A percentile compares a stretch with the other conserved stretches of the same genome.
These are phyloP conservation scores for Epicauta chinensis DNA, from an alignment of 1,140 invertebrate species.

Conservation along the genomic window DNA sequence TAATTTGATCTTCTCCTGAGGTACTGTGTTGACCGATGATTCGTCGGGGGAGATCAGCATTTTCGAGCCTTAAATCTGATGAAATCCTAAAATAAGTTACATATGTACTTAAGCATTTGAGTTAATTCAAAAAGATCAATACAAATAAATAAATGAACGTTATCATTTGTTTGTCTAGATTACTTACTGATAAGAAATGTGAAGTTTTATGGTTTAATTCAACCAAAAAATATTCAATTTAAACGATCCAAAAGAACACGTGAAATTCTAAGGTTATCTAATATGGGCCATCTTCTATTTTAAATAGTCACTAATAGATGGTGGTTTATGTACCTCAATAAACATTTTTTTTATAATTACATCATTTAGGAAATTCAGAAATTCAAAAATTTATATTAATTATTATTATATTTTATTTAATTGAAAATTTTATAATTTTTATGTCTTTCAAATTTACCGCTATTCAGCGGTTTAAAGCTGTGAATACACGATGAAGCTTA, in stretches of 20 bases:
- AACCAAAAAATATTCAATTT: not conserved
- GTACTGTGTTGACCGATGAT: slow-evolving; percentile 12
- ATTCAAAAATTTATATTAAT: too few relatives aligned
- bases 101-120: not conserved
- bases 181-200: not conserved
- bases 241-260: not conserved
- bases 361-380: too few relatives aligned
- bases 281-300: too few relatives aligned
- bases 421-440: too few relatives aligned
- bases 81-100: not conserved
- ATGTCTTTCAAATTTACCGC: too few relatives aligned
- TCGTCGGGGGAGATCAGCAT: slow-evolving; percentile 10
- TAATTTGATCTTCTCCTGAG: slow-evolving; percentile 56
- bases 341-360: too few relatives aligned
- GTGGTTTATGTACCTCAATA: too few relatives aligned
- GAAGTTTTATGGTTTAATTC: not conserved
- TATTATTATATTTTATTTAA: too few relatives aligned
- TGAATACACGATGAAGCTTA: too few relatives aligned
- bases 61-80: not conserved
- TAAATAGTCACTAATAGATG: too few relatives aligned
- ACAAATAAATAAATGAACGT: not conserved
- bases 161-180: too few relatives aligned
- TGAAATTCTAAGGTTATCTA: not conserved
- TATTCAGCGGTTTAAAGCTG: too few relatives aligned
- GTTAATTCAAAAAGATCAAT: not conserved